Percentiles rank a stretch among this genome's conserved stretches.
Evolutionary conservation across 2,888 invertebrate species (phyloP).

Genomic region (Strigamia maritima): DNA sequence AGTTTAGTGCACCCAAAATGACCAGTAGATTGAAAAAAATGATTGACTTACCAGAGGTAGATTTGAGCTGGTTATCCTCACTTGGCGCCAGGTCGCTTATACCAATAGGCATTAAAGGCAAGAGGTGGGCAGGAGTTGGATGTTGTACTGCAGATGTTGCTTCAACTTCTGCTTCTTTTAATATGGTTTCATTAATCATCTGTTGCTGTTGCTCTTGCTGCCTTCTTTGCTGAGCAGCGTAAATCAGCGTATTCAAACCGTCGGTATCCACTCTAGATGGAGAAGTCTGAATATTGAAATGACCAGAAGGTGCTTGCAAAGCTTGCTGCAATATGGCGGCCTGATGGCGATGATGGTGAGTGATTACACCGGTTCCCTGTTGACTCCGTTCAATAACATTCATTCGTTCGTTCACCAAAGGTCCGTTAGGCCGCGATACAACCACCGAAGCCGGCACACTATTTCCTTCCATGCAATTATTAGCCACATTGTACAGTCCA

Average conservation of each 20-base stretch:
- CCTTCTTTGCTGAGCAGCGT: constrained; percentile 38
- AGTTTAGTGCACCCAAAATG: too few species aligned
- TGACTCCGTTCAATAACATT: not conserved
- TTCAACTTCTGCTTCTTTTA: not conserved
- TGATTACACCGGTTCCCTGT: not conserved
- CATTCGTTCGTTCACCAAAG: not conserved
- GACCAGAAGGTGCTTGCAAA: constrained; percentile 33
- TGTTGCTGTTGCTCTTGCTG: constrained; percentile 40
- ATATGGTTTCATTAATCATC: not conserved
- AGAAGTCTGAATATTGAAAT: not conserved
- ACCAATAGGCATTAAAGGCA: constrained; percentile 47
- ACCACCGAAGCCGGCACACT: not conserved
- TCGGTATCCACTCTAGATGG: constrained; percentile 2
- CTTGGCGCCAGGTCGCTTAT: not conserved
- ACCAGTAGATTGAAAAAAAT: not conserved
- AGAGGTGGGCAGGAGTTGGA: constrained; percentile 47
- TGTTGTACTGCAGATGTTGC: constrained; percentile 41
- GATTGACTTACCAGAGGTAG: not conserved
- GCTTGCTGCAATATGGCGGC: constrained; percentile 40
- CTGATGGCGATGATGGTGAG: constrained; percentile 14
- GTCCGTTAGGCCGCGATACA: not conserved
- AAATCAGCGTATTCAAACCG: constrained; percentile 36
- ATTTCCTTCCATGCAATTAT: not conserved
- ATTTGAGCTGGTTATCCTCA: not conserved
- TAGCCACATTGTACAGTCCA: not conserved